Base-by-base conservation (phyloP, 2,113 vertebrate species). In the Indri indri region DNA sequence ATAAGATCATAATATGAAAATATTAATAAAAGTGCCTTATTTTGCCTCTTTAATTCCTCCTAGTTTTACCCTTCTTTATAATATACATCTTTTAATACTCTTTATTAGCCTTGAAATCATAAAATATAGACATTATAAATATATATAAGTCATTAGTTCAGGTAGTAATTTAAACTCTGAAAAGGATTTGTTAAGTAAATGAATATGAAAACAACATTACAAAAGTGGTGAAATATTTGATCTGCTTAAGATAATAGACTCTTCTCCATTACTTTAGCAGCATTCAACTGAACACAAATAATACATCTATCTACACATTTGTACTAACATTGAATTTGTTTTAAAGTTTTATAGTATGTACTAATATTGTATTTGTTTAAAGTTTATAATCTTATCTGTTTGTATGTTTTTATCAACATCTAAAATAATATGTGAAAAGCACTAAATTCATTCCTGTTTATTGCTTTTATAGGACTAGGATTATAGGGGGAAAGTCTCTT, bases 201-300 rank as follows among this genome's bases (percentile, higher is more conserved):
- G 37, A 89, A 70, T 59, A 92, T 63, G 23, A 32, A 93, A 90
- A 92, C 30, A 91, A 37, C 42, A 96, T 23, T 42, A 10, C 6
- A 82, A 80, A 22, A 77, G 42, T 87, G 45, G 42, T 65, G 27
- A 94, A 96, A 96, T 92, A 59, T 50, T 80, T 85, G 5, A 76
- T 40, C 20, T 90, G 12, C 80, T 76, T 90, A 92, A 59, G 50
- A 95, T 73, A 79, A 59, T 66, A 81, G 85, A 73, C 4, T 30
- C 50, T 65, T 88, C 40, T 77, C 82, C 59, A 88, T 73, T 87
- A 91, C n/a, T 88, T 85, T 81, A 97, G 40, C 40, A 94, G 34
- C 30, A 68, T 63, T 85, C 34, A 61, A 50, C 34, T 68, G 23
- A 94, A 71, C 37, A 79, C 22, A 96, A 77, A 88, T 88, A 34